Evolutionary conservation across 2,797 vertebrate genomes (phyloP).

Genomic region (Thunnus albacares): DNA sequence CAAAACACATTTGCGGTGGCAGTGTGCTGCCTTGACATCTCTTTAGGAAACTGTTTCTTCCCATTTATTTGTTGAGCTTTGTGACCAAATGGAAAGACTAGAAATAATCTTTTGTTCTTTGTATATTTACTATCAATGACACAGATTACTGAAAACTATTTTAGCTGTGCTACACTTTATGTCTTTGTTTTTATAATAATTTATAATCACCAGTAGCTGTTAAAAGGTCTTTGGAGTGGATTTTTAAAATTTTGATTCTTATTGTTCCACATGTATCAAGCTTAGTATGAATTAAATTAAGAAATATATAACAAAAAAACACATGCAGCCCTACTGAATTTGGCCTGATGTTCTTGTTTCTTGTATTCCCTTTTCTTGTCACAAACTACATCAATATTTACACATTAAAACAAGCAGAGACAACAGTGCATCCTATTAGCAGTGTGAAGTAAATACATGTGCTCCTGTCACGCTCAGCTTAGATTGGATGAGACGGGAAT

Average conservation of each 20-base stretch:
- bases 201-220: background rate
- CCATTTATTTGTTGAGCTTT: background rate
- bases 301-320: background rate
- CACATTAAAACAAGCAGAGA: slow-evolving; percentile 55
- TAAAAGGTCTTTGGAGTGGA: too few species aligned
- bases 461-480: slow-evolving; percentile 47
- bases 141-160: background rate
- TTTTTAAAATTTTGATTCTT: background rate
- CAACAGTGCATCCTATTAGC: slow-evolving; percentile 65
- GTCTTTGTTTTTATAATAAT: background rate
- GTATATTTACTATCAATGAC: background rate
- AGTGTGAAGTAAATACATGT: slow-evolving; percentile 62
- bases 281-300: background rate
- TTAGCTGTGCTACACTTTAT: background rate
- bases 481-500: slow-evolving; percentile 58
- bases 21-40: background rate
- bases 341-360: slow-evolving; percentile 26
- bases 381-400: slow-evolving; percentile 63
- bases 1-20: slow-evolving; percentile 17
- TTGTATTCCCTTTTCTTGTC: slow-evolving; percentile 39
- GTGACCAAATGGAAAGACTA: background rate
- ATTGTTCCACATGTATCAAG: background rate
- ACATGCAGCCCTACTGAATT: slow-evolving; percentile 17
- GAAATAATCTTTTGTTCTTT: background rate
- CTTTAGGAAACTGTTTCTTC: background rate